These are phyloP conservation scores for Archips crataeganus DNA, from an alignment of 2,888 invertebrate genomes.

Conservation along the genomic window DNA sequence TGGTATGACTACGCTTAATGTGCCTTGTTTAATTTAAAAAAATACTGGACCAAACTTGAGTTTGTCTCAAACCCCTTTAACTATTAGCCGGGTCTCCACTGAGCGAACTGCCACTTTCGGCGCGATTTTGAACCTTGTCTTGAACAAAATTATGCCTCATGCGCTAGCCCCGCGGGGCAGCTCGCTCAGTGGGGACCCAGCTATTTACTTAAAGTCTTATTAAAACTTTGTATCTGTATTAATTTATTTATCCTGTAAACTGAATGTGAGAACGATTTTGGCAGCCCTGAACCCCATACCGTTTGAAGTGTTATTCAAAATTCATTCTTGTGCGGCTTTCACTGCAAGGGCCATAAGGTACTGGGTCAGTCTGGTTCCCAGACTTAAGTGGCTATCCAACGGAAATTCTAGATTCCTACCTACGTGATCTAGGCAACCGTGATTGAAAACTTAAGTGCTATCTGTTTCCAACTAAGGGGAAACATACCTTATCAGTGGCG, in stretches of 20 bases:
- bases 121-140: too few relatives aligned
- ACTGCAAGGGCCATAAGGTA: constrained; percentile 11
- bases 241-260: background rate
- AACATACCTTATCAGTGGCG: background rate
- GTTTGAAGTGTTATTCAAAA: constrained; percentile 34
- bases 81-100: too few relatives aligned
- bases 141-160: too few relatives aligned
- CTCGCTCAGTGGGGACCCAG: too few relatives aligned
- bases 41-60: too few relatives aligned
- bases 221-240: too few relatives aligned
- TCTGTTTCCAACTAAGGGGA: background rate
- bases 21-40: too few relatives aligned
- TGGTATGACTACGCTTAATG: too few relatives aligned
- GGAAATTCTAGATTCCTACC: constrained; percentile 10
- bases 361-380: constrained; percentile 27
- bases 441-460: constrained; percentile 5
- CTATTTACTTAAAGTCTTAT: too few relatives aligned
- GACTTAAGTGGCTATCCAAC: constrained; percentile 7
- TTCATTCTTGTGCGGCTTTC: constrained; percentile 34
- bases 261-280: background rate
- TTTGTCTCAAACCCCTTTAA: too few relatives aligned
- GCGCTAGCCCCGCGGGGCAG: too few relatives aligned
- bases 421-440: constrained; percentile 36
- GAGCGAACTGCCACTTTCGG: too few relatives aligned
- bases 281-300: constrained; percentile 13